These are phyloP conservation scores for Drosophila insularis DNA, from an alignment of 1,140 invertebrate genomes.

Conservation along the genomic window DNA sequence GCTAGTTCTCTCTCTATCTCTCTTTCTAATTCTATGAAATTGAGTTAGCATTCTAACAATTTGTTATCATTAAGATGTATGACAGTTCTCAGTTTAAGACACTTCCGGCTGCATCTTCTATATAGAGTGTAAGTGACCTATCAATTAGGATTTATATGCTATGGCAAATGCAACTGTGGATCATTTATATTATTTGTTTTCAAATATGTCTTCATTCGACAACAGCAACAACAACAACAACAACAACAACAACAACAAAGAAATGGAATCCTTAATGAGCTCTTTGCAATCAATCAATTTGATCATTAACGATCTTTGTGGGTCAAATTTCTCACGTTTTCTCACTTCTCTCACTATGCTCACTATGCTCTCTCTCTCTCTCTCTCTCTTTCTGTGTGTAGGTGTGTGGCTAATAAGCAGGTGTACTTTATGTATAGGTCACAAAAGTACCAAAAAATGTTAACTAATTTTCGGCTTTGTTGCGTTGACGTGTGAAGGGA, in stretches of 20 bases:
- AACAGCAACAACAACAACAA: not conserved
- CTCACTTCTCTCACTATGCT: not conserved
- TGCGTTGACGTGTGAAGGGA: constrained; percentile 75
- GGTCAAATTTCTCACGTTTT: constrained; percentile 36
- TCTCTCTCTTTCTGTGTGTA: too few relatives aligned
- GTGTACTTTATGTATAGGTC: constrained; percentile 51
- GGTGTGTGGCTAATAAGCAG: constrained; percentile 17
- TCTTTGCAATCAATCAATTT: constrained; percentile 18
- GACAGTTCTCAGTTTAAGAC: constrained; percentile 36
- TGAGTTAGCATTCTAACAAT: constrained; percentile 27
- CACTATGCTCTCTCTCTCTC: not conserved
- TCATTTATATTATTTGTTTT: constrained; percentile 47
- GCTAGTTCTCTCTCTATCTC: too few relatives aligned
- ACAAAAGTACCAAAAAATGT: constrained; percentile 58
- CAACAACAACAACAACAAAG: not conserved
- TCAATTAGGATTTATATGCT: constrained; percentile 71
- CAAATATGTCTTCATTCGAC: constrained; percentile 34
- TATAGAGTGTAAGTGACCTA: constrained; percentile 20
- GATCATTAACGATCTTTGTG: constrained; percentile 40
- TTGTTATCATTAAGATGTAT: constrained; percentile 36
- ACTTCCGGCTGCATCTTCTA: constrained; percentile 32
- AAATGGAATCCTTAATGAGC: constrained; percentile 9
- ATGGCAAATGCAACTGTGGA: constrained; percentile 8
- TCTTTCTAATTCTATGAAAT: not conserved
- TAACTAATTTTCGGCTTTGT: constrained; percentile 79